Conservation (phyloP, 2,888 invertebrate genomes). For the Trissolcus brochymenae region DNA sequence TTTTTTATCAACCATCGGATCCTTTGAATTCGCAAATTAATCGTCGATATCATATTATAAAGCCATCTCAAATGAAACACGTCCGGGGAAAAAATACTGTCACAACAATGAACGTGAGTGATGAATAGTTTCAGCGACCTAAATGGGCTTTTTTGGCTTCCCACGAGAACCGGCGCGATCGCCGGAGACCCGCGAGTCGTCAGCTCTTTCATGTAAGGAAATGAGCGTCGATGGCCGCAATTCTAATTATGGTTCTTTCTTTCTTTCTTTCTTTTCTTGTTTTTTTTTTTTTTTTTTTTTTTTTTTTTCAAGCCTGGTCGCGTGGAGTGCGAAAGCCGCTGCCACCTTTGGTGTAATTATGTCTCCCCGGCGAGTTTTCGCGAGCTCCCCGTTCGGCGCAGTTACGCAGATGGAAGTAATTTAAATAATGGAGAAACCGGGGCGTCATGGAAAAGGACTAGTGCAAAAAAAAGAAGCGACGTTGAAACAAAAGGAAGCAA, state of each 20-base stretch:
- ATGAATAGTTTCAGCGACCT: conserved; percentile 22
- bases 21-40: neutral
- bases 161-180: conserved; percentile 11
- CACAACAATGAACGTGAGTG: conserved; percentile 23
- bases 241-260: conserved; percentile 64
- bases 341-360: conserved; percentile 57
- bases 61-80: conserved; percentile 32
- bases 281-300: no score
- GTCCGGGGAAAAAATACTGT: conserved; percentile 1
- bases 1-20: neutral
- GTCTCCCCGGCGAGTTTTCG: conserved; percentile 63
- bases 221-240: conserved; percentile 57
- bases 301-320: conserved; percentile 2
- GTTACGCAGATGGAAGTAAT: conserved; percentile 68
- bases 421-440: conserved; percentile 67
- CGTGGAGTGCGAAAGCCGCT: conserved; percentile 20
- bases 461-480: neutral
- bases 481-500: neutral
- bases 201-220: conserved; percentile 2
- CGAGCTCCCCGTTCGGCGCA: conserved; percentile 60
- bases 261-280: no score
- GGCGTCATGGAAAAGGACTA: conserved; percentile 43
- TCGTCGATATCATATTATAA: conserved; percentile 30
- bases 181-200: conserved; percentile 14
- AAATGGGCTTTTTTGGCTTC: conserved; percentile 32